Evolutionary conservation across 1,140 invertebrate species (phyloP), one percentile per base, ranked within the genome.

Genomic region (Drosophila arawakana): DNA sequence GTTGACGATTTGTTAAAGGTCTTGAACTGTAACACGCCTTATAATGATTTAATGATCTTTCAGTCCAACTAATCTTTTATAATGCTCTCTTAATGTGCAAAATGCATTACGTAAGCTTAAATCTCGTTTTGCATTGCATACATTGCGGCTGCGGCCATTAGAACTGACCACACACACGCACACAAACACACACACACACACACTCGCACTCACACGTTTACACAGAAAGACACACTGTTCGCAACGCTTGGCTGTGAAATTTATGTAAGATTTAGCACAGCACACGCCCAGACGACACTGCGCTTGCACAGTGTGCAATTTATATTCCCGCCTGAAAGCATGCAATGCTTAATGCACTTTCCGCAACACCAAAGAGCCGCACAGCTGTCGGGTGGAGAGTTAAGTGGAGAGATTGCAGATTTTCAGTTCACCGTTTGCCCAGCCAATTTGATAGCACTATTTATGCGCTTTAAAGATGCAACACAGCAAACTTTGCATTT

Each of bases 191-290:
- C 66, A 57, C 79, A 57, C 44, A 50, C 25, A 50, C 49, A 50
- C 44, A 1, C 18, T 21, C 1, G 18, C 18, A 21, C 18, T 21
- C 9, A 49, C 47, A 49, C 7, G 21, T 9, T 2, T 21, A 13
- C 43, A 15, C n/a, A 46, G 11, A 46, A 46, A 15, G n/a, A 13
- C 21, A 49, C 47, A 50, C n/a, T 7, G 15, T 35, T 30, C 50
- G 13, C 30, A 54, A 7, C 44, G 52, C 63, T 15, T 37, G 25
- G 30, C 52, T 25, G 25, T 54, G 25, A 72, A 82, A 79, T 83
- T 79, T 76, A 83, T 82, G 58, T 72, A 69, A 83, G 72, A 78
- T 79, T 76, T 80, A 41, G 78, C 78, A 44, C 57, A 41, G 78
- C 78, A 44, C 57, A 59, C 41, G 52, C 63, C 39, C 50, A 21